Evolutionary conservation across 2,888 invertebrate genomes (phyloP).

Genomic region (Drosophila limbata): DNA sequence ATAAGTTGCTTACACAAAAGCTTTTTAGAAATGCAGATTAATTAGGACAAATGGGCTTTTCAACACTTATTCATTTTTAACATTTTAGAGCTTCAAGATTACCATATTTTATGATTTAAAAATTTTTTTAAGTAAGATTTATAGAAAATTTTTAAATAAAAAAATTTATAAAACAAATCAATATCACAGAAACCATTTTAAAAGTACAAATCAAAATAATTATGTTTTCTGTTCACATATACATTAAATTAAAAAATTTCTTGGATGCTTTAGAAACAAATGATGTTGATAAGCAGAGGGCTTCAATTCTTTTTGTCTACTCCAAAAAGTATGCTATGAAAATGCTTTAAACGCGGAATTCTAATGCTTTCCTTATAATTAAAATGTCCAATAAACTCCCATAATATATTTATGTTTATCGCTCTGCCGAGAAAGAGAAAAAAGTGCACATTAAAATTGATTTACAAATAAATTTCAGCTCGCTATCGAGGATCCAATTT

Average conservation of each 20-base stretch:
- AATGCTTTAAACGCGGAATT: not conserved
- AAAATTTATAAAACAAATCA: no score
- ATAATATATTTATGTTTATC: constrained; percentile 22
- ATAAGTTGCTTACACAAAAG: not conserved
- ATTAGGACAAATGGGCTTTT: not conserved
- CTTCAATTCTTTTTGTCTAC: not conserved
- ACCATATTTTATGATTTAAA: no score
- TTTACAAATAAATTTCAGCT: constrained; percentile 37
- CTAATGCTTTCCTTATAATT: constrained; percentile 4
- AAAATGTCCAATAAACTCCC: constrained; percentile 2
- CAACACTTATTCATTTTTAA: no score
- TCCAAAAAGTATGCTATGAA: not conserved
- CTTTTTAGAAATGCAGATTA: not conserved
- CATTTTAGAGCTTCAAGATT: no score
- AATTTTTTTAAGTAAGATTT: no score
- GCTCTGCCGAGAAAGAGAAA: not conserved
- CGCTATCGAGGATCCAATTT: constrained; percentile 32
- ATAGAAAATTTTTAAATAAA: no score
- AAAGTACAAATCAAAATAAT: no score
- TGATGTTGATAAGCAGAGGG: no score
- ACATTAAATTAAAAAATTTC: no score
- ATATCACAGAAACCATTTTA: no score
- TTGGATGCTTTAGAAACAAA: no score
- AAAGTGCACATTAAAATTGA: constrained; percentile 23
- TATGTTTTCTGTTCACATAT: no score